Evolutionary conservation across 2,888 invertebrate species (phyloP).

Genomic region (Drosophila siamana): DNA sequence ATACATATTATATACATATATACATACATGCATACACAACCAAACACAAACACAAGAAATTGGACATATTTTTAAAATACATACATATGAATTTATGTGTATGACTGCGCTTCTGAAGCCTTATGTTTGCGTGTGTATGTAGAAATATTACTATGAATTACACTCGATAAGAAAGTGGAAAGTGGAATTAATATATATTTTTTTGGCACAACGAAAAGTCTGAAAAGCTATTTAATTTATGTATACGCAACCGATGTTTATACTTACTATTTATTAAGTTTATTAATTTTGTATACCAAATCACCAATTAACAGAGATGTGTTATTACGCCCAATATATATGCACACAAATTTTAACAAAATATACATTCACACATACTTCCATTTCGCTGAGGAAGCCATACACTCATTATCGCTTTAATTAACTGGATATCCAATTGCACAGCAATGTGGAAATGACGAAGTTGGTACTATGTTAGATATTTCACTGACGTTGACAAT

Average conservation of each 20-base stretch:
- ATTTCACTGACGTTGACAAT: slow-evolving; percentile 16
- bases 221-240: slow-evolving; percentile 69
- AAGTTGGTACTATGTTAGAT: neutral
- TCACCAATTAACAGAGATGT: slow-evolving; percentile 25
- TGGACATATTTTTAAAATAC: no score
- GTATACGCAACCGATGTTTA: slow-evolving; percentile 44
- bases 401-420: slow-evolving; percentile 10
- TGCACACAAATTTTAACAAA: slow-evolving; percentile 5
- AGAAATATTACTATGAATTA: slow-evolving; percentile 21
- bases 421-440: slow-evolving; percentile 40
- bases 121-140: neutral
- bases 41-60: no score
- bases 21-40: slow-evolving; percentile 17
- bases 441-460: slow-evolving; percentile 44
- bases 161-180: slow-evolving; percentile 34
- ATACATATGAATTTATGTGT: no score
- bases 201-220: slow-evolving; percentile 78
- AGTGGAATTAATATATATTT: slow-evolving; percentile 37
- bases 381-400: slow-evolving; percentile 1
- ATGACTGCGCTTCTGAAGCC: neutral
- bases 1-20: neutral
- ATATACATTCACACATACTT: slow-evolving; percentile 7
- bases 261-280: slow-evolving; percentile 30
- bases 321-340: slow-evolving; percentile 17
- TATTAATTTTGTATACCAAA: slow-evolving; percentile 53